A percentile compares a stretch with the other conserved stretches of the same genome.
Conservation (phyloP, 2,888 invertebrate species). For the Dasypogon diadema region DNA sequence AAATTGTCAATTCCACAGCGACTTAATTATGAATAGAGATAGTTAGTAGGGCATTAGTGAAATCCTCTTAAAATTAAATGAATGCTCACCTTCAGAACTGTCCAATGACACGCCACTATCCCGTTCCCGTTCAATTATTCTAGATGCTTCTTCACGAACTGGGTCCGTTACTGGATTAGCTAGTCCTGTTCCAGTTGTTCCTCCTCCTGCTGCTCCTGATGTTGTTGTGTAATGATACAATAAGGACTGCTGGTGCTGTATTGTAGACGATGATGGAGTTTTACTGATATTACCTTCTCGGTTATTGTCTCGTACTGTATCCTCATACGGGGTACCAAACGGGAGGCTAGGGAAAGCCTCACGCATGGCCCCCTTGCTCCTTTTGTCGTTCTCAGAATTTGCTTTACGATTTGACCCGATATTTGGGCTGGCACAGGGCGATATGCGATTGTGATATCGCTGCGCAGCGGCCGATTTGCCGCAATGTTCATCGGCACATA, state of each 20-base stretch:
- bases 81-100: constrained; percentile 54
- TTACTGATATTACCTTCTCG: constrained; percentile 52
- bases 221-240: constrained; percentile 14
- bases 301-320: constrained; percentile 56
- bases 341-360: constrained; percentile 60
- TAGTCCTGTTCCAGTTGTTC: not conserved
- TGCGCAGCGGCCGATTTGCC: constrained; percentile 54
- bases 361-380: constrained; percentile 59
- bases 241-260: constrained; percentile 41
- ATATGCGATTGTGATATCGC: constrained; percentile 51
- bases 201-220: constrained; percentile 19
- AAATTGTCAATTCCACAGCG: not conserved
- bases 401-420: constrained; percentile 55
- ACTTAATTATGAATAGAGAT: not conserved
- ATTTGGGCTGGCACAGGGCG: constrained; percentile 55
- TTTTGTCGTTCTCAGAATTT: constrained; percentile 56
- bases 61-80: not conserved
- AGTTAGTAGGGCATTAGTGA: not conserved
- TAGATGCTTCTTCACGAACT: constrained; percentile 52
- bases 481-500: constrained; percentile 58
- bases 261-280: constrained; percentile 51
- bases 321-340: constrained; percentile 59
- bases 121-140: constrained; percentile 57
- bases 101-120: constrained; percentile 56
- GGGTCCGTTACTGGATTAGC: constrained; percentile 17